Percentiles rank a stretch among this genome's conserved stretches.
Conservation (phyloP, 1,140 invertebrate species). For the Tyrophagus putrescentiae region DNA sequence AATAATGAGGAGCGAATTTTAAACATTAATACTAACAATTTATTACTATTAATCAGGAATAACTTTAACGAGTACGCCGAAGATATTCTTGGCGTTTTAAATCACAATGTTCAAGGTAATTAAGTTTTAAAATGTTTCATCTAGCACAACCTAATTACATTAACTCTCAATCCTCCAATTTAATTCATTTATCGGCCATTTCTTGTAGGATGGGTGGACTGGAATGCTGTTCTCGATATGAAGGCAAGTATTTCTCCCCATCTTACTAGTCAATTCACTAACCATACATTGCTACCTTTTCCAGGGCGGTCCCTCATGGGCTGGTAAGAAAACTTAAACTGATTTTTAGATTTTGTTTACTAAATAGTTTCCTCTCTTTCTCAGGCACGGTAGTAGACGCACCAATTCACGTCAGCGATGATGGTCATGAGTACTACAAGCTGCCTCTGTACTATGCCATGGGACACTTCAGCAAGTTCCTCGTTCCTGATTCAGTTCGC, state of each 20-base stretch:
- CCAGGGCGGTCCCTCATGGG: slow-evolving; percentile 48
- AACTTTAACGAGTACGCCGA: slow-evolving; percentile 1
- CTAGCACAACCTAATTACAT: too few species aligned
- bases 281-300: too few species aligned
- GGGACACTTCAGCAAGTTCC: slow-evolving; percentile 61
- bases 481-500: slow-evolving; percentile 3
- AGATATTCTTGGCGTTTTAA: slow-evolving; percentile 19
- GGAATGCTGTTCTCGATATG: slow-evolving; percentile 40
- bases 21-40: neutral
- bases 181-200: too few species aligned
- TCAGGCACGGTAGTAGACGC: slow-evolving; percentile 54
- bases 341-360: neutral
- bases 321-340: slow-evolving; percentile 38
- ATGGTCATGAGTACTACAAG: slow-evolving; percentile 55
- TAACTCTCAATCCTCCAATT: too few species aligned
- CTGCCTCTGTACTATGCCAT: slow-evolving; percentile 75
- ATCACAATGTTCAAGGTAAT: too few species aligned
- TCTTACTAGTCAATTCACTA: too few species aligned
- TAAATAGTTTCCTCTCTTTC: neutral
- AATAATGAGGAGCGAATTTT: slow-evolving; percentile 21
- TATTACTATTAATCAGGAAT: slow-evolving; percentile 3
- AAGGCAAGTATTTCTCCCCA: too few species aligned
- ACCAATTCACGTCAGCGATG: slow-evolving; percentile 52
- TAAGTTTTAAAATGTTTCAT: too few species aligned
- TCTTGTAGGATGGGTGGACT: slow-evolving; percentile 35